Percentiles rank a stretch among this genome's conserved stretches.
Conservation (phyloP, 1,140 invertebrate genomes). For the Drosophila bocqueti region DNA sequence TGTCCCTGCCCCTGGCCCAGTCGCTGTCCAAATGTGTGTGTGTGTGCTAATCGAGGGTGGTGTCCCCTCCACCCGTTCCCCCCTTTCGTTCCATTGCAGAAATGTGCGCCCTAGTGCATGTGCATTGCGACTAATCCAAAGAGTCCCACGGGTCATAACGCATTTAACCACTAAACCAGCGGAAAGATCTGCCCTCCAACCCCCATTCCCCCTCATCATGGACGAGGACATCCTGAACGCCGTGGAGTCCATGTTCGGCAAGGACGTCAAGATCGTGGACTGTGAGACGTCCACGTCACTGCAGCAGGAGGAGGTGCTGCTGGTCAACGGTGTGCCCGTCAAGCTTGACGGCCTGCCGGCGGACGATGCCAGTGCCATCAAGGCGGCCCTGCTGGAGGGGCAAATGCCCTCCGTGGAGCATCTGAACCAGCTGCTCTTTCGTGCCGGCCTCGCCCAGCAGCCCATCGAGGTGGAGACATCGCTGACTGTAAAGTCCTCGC, state of each 20-base stretch:
- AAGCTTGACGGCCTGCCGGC: constrained; percentile 86
- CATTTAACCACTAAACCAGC: constrained; percentile 66
- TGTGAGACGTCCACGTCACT: constrained; percentile 91
- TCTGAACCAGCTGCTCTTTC: constrained; percentile 89
- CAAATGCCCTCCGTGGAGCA: constrained; percentile 90
- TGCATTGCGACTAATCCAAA: constrained; percentile 78
- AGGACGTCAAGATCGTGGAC: constrained; percentile 90
- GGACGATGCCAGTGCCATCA: constrained; percentile 89
- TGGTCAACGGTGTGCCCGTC: constrained; percentile 91
- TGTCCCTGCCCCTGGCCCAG: neutral
- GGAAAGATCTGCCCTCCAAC: constrained; percentile 28
- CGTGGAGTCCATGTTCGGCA: constrained; percentile 91
- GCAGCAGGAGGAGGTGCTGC: constrained; percentile 90
- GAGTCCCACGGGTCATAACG: constrained; percentile 72
- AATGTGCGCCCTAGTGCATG: constrained; percentile 65
- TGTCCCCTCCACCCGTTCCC: constrained; percentile 21
- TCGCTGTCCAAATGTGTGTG: constrained; percentile 4
- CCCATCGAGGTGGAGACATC: constrained; percentile 91
- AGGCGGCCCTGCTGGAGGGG: constrained; percentile 89
- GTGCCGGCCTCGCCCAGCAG: constrained; percentile 89
- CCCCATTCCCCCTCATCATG: constrained; percentile 84
- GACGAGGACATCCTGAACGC: constrained; percentile 92
- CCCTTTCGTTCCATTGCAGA: constrained; percentile 51
- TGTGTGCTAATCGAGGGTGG: constrained; percentile 38
- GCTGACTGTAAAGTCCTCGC: constrained; percentile 90